These are phyloP conservation scores for Procambarus clarkii DNA, from an alignment of 1,140 invertebrate species.

Conservation along the genomic window DNA sequence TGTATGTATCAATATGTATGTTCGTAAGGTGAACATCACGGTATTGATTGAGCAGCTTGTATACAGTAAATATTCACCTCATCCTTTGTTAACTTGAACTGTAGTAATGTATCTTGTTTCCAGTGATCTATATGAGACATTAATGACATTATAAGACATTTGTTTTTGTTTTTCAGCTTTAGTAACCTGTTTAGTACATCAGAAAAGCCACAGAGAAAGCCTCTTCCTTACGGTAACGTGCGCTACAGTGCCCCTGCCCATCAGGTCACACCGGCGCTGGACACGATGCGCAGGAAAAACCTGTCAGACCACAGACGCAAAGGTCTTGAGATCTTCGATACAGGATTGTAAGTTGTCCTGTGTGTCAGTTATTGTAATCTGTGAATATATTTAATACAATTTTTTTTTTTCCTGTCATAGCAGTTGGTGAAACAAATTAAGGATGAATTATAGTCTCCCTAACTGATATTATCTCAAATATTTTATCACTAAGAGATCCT, in stretches of 20 bases:
- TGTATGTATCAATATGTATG: no score
- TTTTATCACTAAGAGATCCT: no score
- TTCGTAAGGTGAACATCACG: no score
- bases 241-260: conserved; percentile 86
- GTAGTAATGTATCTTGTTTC: neutral
- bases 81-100: neutral
- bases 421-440: no score
- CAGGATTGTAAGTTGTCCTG: conserved; percentile 75
- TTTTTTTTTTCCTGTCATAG: no score
- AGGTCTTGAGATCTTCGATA: conserved; percentile 77
- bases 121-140: neutral
- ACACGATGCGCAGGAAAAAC: conserved; percentile 78
- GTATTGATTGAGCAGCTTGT: no score
- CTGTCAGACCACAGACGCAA: conserved; percentile 75
- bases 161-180: conserved; percentile 82
- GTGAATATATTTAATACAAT: conserved; percentile 58
- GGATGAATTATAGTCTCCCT: no score
- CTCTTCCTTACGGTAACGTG: conserved; percentile 78
- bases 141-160: no score
- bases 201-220: conserved; percentile 74
- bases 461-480: no score
- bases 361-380: neutral
- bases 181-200: conserved; percentile 91
- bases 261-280: conserved; percentile 83
- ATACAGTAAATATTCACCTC: no score